Evolutionary conservation across 1,140 invertebrate species (phyloP), one percentile per base, ranked within the genome.

Genomic region (Drosophila arizonae): DNA sequence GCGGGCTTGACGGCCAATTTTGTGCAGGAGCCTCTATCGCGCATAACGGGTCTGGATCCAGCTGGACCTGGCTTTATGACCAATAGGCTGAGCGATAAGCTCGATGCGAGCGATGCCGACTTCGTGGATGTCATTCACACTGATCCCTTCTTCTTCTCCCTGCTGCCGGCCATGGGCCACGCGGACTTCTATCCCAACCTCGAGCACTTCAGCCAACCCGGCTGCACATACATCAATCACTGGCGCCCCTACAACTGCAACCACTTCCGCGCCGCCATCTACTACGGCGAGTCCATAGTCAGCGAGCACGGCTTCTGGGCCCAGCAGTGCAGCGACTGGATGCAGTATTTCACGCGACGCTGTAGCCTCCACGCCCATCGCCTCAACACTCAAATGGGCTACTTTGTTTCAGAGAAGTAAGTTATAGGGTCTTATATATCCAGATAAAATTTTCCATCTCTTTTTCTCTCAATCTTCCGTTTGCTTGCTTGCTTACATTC

Each of bases 151-250:
- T 89, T 94, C 10, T 93, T 94, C 17, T 95, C 95, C 0, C 94
- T 93, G 77, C 78, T 92, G 9, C 79, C 92, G 6, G 93, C 94
- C 0, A 82, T 95, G 24, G 96, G 96, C 1, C 94, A 96, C 72
- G 94, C 93, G 0, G 96, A 97, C 82, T 97, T 97, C 91, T 97
- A 96, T 92, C 96, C 96, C 0, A 97, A 97, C 90, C 94, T 94
- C 6, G 96, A 96, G 6, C 92, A 90, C 24, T 91, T 94, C 0
- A 87, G 93, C 8, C 96, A 97, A 82, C 96, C 95, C 0, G 96
- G 96, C 2, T 97, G 96, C 82, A 94, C 92, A 48, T 93, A 81
- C 26, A 21, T 79, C 1, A 68, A 48, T 21, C 56, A 80, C 15
- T 75, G 74, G 62, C 60, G 82, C 2, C 79, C 90, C 61, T 77